Conservation (phyloP, 2,888 invertebrate genomes). For the Argyresthia albistria region DNA sequence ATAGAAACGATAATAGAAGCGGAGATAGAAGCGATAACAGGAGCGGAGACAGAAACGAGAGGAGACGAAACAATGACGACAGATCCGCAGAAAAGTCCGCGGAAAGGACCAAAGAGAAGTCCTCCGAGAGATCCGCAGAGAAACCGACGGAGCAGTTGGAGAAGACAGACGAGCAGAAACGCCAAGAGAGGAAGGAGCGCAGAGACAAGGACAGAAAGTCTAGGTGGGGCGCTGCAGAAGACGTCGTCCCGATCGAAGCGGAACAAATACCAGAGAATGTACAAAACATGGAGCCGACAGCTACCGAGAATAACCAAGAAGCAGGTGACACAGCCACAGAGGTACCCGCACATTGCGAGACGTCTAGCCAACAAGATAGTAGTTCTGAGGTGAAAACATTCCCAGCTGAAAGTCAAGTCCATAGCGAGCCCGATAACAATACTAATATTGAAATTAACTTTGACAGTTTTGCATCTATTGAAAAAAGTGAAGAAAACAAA, state of each 20-base stretch:
- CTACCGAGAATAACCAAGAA: neutral
- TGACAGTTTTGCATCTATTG: too few species aligned
- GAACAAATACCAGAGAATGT: neutral
- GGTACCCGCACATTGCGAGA: neutral
- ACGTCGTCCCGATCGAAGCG: neutral
- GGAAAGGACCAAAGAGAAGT: neutral
- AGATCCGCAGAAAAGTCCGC: slow-evolving; percentile 6
- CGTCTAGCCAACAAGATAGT: neutral
- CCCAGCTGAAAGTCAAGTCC: too few species aligned
- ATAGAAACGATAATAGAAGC: neutral
- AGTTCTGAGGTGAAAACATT: neutral
- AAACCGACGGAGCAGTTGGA: slow-evolving; percentile 3
- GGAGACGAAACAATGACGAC: slow-evolving; percentile 33
- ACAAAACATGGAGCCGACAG: too few species aligned
- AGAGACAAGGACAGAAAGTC: slow-evolving; percentile 56
- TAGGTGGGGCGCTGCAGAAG: slow-evolving; percentile 36
- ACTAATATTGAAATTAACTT: neutral
- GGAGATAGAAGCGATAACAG: slow-evolving; percentile 12
- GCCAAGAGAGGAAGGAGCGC: slow-evolving; percentile 23
- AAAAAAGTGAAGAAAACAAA: too few species aligned
- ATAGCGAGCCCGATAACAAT: neutral
- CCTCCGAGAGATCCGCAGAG: slow-evolving; percentile 1
- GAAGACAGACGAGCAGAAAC: slow-evolving; percentile 9
- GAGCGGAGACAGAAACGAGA: slow-evolving; percentile 19
- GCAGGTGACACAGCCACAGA: neutral